Percentiles rank a stretch among this genome's conserved stretches.
Evolutionary conservation across 2,797 vertebrate genomes (phyloP).

Genomic region (Jordanella pulchra): DNA sequence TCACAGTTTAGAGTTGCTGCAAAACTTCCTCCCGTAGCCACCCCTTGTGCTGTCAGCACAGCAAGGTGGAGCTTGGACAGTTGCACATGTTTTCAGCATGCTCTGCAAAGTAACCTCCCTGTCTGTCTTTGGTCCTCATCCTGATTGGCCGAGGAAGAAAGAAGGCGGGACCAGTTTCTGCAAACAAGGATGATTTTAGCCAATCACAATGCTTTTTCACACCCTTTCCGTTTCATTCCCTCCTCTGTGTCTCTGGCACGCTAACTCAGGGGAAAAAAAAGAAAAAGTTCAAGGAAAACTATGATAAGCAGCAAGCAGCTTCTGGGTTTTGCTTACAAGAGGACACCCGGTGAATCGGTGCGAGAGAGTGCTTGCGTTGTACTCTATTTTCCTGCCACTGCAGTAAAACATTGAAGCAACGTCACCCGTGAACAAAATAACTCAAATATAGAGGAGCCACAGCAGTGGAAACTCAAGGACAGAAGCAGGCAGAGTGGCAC

Average conservation of each 20-base stretch:
- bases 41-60: slow-evolving; percentile 63
- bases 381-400: slow-evolving; percentile 66
- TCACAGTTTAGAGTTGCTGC: slow-evolving; percentile 27
- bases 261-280: slow-evolving; percentile 46
- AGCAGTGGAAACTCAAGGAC: slow-evolving; percentile 66
- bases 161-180: slow-evolving; percentile 56
- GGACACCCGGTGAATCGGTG: slow-evolving; percentile 74
- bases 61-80: slow-evolving; percentile 50
- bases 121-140: slow-evolving; percentile 33
- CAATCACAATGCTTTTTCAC: slow-evolving; percentile 76
- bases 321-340: slow-evolving; percentile 83
- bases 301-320: slow-evolving; percentile 78
- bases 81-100: slow-evolving; percentile 73
- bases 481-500: slow-evolving; percentile 50
- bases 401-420: slow-evolving; percentile 61
- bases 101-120: slow-evolving; percentile 44
- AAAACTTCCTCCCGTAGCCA: slow-evolving; percentile 32
- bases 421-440: slow-evolving; percentile 65
- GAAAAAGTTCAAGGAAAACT: slow-evolving; percentile 71
- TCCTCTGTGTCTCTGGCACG: slow-evolving; percentile 70
- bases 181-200: slow-evolving; percentile 58
- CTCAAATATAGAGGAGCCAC: slow-evolving; percentile 60
- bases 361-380: slow-evolving; percentile 44
- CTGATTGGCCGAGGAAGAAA: slow-evolving; percentile 38
- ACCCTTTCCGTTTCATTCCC: slow-evolving; percentile 47